These are phyloP conservation scores for Morpho deidamia DNA, from an alignment of 2,888 invertebrate species.

Conservation along the genomic window DNA sequence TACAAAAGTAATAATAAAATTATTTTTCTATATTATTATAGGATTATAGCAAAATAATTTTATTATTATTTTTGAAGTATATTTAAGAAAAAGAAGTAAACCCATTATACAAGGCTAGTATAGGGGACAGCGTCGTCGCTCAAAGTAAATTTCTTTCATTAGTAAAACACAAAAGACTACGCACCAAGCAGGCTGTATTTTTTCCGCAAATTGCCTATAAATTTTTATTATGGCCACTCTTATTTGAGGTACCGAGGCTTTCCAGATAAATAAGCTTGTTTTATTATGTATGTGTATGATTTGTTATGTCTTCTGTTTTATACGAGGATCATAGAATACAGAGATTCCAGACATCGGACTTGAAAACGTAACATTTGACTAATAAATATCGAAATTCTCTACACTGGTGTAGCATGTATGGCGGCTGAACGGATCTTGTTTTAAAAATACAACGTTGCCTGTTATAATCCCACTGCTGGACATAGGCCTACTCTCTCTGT, in stretches of 20 bases:
- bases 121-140: slow-evolving; percentile 4
- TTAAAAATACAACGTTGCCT: too few species aligned
- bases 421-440: too few species aligned
- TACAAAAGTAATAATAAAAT: too few species aligned
- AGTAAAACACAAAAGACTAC: slow-evolving; percentile 60
- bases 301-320: slow-evolving; percentile 24
- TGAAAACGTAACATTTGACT: too few species aligned
- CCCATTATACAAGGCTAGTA: background rate
- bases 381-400: too few species aligned
- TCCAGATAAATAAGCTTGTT: slow-evolving; percentile 58
- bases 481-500: too few species aligned
- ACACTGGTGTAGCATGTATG: too few species aligned
- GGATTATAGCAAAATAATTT: too few species aligned
- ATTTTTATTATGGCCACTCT: slow-evolving; percentile 73
- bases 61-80: background rate
- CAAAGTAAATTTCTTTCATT: slow-evolving; percentile 54
- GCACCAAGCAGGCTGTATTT: slow-evolving; percentile 56
- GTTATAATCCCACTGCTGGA: too few species aligned
- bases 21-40: too few species aligned
- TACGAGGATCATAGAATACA: background rate
- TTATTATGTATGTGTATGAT: slow-evolving; percentile 54
- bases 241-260: slow-evolving; percentile 66
- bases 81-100: background rate
- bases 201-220: slow-evolving; percentile 71
- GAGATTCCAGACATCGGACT: too few species aligned